Evolutionary conservation across 2,888 invertebrate species (phyloP), one percentile per base, ranked within the genome.

Genomic region (Boloria selene): DNA sequence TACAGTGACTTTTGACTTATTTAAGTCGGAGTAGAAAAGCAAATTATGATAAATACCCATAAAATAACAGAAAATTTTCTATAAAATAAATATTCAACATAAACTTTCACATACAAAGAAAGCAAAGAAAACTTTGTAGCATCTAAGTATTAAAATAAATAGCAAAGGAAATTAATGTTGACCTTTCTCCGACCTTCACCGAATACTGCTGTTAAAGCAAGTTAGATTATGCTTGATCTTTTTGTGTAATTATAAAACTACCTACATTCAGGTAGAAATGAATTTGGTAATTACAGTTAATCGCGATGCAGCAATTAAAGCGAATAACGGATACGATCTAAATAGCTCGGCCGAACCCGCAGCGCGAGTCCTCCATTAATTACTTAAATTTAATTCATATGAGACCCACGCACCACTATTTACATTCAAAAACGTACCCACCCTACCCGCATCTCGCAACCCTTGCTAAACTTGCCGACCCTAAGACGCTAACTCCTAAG

Each of bases 351-450:
- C 56, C 67, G 65, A 64, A 68, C 75, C 71, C 70, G 71, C 61
- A 72, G 72, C 72, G 75, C 70, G 74, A 69, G 71, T 74, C 81
- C 76, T 77, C 88, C 86, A 89, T 90, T 92, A 92, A 92, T 92
- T 91, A 92, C 91, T 91, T 88, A 91, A 90, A 91, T 90, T 88
- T 88, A 91, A 91, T 91, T 92, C 90, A 90, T 91, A 89, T 86
- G 87, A 85, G 87, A 82, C 84, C 86, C 80, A 73, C 74, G 77
- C 77, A 75, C 87, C 87, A 88, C 89, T 91, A 91, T 92, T 92
- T 91, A 91, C 91, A 90, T 90, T 90, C 90, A 90, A 90, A 90
- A 90, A 89, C 86, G 84, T 81, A 79, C 77, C 83, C 81, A 70
- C 86, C 83, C 79, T 79, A 81, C 90, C 90, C 90, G 89, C 88